phyloP scores from a whole-genome alignment of 2,888 invertebrate species.

The Yponomeuta cagnagella region DNA sequence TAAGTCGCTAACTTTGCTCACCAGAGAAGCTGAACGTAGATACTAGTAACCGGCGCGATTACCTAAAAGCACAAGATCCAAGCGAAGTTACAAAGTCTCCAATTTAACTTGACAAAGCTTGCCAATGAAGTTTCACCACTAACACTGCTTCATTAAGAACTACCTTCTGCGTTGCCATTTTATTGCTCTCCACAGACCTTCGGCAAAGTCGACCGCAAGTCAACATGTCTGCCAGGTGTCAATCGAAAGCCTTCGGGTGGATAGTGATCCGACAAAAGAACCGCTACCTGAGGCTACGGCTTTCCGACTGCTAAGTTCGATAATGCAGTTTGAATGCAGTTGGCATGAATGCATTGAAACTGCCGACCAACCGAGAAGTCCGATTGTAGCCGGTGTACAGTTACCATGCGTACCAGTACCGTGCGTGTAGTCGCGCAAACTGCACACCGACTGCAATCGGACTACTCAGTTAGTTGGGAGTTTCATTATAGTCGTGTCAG shows the following conservation, averaged over 20 bases:
- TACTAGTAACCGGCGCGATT: background rate
- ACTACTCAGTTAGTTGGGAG: no score
- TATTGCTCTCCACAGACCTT: background rate
- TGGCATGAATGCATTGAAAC: no score
- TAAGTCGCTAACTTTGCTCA: no score
- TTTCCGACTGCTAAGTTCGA: no score
- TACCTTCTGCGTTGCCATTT: background rate
- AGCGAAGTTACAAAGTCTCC: background rate
- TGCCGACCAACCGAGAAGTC: no score
- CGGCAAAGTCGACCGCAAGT: slow-evolving; percentile 4
- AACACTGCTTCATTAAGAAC: background rate
- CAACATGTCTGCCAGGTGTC: slow-evolving; percentile 4
- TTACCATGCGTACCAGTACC: no score
- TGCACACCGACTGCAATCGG: no score
- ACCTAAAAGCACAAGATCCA: background rate
- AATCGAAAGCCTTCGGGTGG: background rate
- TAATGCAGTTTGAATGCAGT: no score
- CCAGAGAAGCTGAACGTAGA: no score
- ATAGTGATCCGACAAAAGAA: background rate
- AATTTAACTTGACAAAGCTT: background rate
- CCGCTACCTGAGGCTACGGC: background rate
- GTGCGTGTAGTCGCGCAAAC: no score
- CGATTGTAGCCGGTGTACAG: no score
- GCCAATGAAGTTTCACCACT: background rate
- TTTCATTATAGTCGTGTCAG: no score